Conservation (phyloP, 2,113 vertebrate species). For the Salvator merianae region DNA sequence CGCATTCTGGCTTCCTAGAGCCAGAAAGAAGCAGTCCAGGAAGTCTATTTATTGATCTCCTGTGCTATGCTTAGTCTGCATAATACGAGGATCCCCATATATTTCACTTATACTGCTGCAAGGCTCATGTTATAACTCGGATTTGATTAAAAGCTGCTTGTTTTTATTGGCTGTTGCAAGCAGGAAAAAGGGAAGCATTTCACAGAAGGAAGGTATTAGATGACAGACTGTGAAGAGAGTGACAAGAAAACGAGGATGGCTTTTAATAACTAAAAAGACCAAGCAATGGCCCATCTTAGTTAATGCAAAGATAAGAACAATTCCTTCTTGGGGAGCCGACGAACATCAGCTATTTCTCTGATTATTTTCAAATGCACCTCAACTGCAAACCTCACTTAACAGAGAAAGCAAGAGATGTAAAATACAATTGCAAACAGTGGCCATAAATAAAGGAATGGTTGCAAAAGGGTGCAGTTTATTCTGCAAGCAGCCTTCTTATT, state of each 20-base stretch:
- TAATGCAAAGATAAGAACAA: background rate
- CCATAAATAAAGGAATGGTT: slow-evolving; percentile 49
- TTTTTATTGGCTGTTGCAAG: background rate
- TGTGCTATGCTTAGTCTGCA: too few species aligned
- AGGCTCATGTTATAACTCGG: background rate
- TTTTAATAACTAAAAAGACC: background rate
- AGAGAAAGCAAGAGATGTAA: slow-evolving; percentile 40
- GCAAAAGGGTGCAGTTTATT: slow-evolving; percentile 27
- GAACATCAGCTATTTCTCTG: background rate
- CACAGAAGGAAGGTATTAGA: background rate
- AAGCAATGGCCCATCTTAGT: background rate
- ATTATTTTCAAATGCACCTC: background rate
- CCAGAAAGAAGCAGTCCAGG: too few species aligned
- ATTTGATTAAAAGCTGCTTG: background rate
- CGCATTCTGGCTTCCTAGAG: too few species aligned
- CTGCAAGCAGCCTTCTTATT: slow-evolving; percentile 1
- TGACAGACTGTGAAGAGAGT: background rate
- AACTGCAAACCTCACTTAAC: background rate
- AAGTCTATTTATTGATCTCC: too few species aligned
- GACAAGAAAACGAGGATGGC: background rate
- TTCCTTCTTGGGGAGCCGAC: background rate
- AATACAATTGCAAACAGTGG: slow-evolving; percentile 15
- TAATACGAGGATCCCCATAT: too few species aligned
- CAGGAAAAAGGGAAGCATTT: background rate
- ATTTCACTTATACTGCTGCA: too few species aligned